Percentiles rank a stretch among this genome's conserved stretches.
phyloP scores from a whole-genome alignment of 1,140 invertebrate genomes.

The Drosophila funebris region DNA sequence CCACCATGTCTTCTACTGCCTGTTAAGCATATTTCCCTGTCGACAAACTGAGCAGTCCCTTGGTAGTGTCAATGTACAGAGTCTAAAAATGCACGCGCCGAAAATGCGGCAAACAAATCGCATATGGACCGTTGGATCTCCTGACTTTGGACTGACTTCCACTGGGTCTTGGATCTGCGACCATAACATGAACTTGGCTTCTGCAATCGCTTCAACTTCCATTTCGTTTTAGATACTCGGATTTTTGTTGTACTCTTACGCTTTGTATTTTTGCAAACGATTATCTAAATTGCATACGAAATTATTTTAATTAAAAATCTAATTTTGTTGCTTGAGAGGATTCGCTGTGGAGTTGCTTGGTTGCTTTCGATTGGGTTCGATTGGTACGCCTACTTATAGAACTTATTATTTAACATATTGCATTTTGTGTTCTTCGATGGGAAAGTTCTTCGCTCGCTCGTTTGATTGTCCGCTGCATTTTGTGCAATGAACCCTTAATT shows the following conservation, averaged over 20 bases:
- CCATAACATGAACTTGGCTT: slow-evolving; percentile 12
- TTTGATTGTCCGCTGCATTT: slow-evolving; percentile 20
- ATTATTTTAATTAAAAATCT: slow-evolving; percentile 84
- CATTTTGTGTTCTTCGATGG: slow-evolving; percentile 21
- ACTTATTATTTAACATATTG: slow-evolving; percentile 50
- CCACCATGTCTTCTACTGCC: too few relatives aligned
- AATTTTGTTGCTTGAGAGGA: slow-evolving; percentile 55
- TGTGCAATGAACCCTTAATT: slow-evolving; percentile 75
- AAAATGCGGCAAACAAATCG: slow-evolving; percentile 77
- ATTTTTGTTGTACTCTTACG: slow-evolving; percentile 19
- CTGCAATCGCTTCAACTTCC: neutral
- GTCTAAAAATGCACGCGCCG: slow-evolving; percentile 21
- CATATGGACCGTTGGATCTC: slow-evolving; percentile 63
- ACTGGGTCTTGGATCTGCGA: neutral
- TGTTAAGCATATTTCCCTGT: too few relatives aligned
- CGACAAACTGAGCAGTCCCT: too few relatives aligned
- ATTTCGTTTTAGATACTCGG: slow-evolving; percentile 30
- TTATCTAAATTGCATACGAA: slow-evolving; percentile 84
- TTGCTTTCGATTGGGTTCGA: neutral
- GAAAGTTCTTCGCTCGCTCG: slow-evolving; percentile 29
- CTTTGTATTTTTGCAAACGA: slow-evolving; percentile 67
- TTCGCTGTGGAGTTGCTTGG: neutral
- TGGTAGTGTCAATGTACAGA: neutral
- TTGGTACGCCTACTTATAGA: slow-evolving; percentile 1
- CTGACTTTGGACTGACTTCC: neutral